Conservation (phyloP, 2,113 vertebrate species). For the Pitta sordida region DNA sequence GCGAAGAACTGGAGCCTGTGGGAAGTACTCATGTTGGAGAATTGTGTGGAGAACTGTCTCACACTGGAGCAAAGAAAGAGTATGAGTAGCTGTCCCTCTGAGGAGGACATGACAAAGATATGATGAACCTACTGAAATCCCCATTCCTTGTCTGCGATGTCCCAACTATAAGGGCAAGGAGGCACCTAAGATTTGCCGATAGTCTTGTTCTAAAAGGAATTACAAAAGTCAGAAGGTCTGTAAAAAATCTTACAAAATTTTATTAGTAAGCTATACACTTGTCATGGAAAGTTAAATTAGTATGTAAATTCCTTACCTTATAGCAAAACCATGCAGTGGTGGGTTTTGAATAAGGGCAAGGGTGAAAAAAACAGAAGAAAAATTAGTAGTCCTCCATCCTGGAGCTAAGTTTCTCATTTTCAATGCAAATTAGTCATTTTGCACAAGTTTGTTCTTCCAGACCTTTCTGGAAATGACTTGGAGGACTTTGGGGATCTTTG, state of each 20-base stretch:
- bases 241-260: no score
- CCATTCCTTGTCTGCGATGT: not conserved
- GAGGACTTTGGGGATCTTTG: not conserved
- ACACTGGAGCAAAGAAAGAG: not conserved
- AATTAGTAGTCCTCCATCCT: not conserved
- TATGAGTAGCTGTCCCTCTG: not conserved
- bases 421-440: not conserved
- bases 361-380: no score
- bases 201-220: not conserved
- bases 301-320: not conserved
- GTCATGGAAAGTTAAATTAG: not conserved
- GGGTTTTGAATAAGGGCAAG: not conserved
- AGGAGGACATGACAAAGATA: not conserved
- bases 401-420: not conserved
- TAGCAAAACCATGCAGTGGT: not conserved
- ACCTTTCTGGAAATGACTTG: not conserved
- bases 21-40: not conserved
- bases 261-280: not conserved
- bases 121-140: not conserved
- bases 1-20: not conserved
- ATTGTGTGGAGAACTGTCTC: not conserved
- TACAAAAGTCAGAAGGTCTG: not conserved
- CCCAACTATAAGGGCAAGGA: not conserved
- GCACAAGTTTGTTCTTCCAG: not conserved
- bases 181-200: not conserved